A percentile compares a stretch with the other conserved stretches of the same genome.
Evolutionary conservation across 1,140 invertebrate species (phyloP).

Genomic region (Teleogryllus occipitalis): DNA sequence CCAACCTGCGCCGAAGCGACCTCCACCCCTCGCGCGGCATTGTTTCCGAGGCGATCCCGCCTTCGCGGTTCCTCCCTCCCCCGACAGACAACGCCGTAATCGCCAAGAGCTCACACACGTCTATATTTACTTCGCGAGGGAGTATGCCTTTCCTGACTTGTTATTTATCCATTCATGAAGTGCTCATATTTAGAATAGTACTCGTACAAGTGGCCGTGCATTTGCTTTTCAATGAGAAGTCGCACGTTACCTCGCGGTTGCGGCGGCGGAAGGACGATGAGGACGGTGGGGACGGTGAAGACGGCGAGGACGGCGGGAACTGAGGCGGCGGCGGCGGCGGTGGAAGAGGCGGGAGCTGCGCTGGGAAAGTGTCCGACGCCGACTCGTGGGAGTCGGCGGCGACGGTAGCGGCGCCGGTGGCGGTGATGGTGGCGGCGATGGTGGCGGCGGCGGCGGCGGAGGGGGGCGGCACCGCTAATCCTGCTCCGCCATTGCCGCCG

Average conservation of each 20-base stretch:
- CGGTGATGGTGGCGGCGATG: no score
- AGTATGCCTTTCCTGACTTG: slow-evolving; percentile 1
- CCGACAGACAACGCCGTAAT: neutral
- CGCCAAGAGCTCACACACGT: neutral
- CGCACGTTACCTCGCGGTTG: neutral
- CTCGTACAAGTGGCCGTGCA: neutral
- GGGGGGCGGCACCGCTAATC: no score
- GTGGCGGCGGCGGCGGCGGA: no score
- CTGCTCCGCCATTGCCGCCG: no score
- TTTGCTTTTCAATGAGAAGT: slow-evolving; percentile 5
- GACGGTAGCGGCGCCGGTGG: no score
- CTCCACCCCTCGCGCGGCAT: neutral
- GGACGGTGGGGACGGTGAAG: no score
- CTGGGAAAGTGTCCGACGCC: no score
- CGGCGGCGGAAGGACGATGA: neutral
- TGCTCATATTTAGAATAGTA: slow-evolving; percentile 2
- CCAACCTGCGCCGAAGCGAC: no score
- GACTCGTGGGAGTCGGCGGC: neutral
- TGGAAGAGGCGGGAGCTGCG: no score
- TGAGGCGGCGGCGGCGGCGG: neutral
- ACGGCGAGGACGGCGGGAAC: neutral
- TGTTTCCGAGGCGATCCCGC: neutral
- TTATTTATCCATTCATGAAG: slow-evolving; percentile 5
- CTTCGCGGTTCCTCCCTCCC: no score
- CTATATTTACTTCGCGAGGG: neutral